These are phyloP conservation scores for Metaphire vulgaris DNA, from an alignment of 1,140 invertebrate genomes.

Conservation along the genomic window DNA sequence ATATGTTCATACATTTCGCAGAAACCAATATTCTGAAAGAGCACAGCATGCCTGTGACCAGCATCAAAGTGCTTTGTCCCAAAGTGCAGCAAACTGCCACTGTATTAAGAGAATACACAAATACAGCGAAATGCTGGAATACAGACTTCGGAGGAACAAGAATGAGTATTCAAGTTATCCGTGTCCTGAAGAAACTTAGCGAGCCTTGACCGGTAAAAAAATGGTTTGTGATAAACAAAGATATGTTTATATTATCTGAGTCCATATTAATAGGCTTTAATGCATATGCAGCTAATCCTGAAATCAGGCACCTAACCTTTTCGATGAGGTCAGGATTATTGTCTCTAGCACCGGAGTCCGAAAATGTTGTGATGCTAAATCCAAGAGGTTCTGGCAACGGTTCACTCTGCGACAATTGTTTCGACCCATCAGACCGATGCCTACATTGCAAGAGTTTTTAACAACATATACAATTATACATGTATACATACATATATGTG, in stretches of 20 bases:
- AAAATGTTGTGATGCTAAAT: slow-evolving; percentile 3
- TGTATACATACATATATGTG: too few relatives aligned
- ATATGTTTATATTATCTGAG: too few relatives aligned
- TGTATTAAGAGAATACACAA: background rate
- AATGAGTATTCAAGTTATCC: too few relatives aligned
- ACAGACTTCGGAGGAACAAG: too few relatives aligned
- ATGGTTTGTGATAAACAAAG: too few relatives aligned
- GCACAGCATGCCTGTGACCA: background rate
- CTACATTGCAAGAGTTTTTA: slow-evolving; percentile 8
- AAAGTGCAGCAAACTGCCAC: background rate
- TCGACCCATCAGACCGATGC: slow-evolving; percentile 9
- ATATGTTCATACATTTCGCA: background rate
- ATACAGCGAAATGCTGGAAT: background rate
- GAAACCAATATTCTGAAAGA: background rate
- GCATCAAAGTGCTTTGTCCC: background rate
- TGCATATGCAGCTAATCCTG: too few relatives aligned
- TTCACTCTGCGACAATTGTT: background rate
- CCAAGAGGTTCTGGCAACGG: slow-evolving; percentile 20
- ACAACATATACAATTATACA: too few relatives aligned
- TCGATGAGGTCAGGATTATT: slow-evolving; percentile 24
- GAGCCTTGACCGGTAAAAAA: too few relatives aligned
- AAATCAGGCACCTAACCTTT: slow-evolving; percentile 20
- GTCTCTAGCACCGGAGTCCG: slow-evolving; percentile 13
- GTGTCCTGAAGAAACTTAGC: too few relatives aligned
- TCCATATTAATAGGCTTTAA: too few relatives aligned